Base-by-base conservation (phyloP, 2,113 vertebrate genomes). In the Macquaria australasica region DNA sequence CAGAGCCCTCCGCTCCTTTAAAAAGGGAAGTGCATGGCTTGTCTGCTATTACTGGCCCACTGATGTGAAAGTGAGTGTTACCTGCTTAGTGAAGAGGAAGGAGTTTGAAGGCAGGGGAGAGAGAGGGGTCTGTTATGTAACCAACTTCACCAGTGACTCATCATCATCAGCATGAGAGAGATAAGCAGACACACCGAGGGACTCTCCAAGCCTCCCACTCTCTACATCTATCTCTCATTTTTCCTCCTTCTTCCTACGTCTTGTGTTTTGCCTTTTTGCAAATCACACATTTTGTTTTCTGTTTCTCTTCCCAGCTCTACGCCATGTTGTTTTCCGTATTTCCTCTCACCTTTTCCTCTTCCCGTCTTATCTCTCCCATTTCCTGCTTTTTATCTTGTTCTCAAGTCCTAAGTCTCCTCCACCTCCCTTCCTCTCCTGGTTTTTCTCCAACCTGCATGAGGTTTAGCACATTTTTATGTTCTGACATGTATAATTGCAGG, bases 51-150 rank as follows among this genome's bases (percentile, higher is more conserved):
- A 90, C 73, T 83, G 81, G 74, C 73, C 83, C n/a, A 51, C 72
- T 89, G 90, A 91, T 89, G 87, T 88, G 87, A 86, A 85, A 85
- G 82, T 82, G 76, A 91, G 82, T 85, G 86, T 90, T 93, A 94
- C 92, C 91, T 92, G 90, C 91, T 93, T 89, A 90, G 84, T 93
- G 92, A 93, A 90, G 93, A 92, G 91, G 91, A 95, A 95, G 86
- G 81, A 92, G 88, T 88, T 89, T 88, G 84, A 85, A 87, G 84
- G 84, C 88, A 80, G 75, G 25, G 72, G 73, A 83, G 67, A 79
- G 67, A 79, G 83, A 68, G 77, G 69, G 85, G 82, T 85, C 82
- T 84, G 88, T 95, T 95, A 94, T 94, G 83, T 88, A 95, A 95
- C 84, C 73, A 83, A 88, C 90, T 92, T 92, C 85, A 90, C 88